A percentile compares a stretch with the other conserved stretches of the same genome.
Conservation (phyloP, 2,888 invertebrate species). For the Empis stercorea region DNA sequence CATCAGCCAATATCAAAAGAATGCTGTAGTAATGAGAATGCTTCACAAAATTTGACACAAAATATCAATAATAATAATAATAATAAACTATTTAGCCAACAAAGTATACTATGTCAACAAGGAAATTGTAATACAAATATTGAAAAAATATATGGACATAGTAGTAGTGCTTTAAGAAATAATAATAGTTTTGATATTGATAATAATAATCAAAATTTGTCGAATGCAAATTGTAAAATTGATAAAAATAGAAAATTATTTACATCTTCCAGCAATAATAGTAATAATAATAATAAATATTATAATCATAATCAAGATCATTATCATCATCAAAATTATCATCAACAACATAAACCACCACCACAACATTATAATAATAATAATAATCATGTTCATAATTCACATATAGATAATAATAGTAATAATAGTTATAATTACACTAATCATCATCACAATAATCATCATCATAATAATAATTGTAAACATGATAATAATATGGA, state of each 20-base stretch:
- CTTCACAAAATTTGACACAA: neutral
- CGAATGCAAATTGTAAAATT: neutral
- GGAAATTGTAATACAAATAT: neutral
- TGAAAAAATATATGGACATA: neutral
- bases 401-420: neutral
- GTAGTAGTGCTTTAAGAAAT: neutral
- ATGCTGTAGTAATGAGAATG: neutral
- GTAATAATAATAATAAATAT: neutral
- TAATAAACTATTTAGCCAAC: neutral
- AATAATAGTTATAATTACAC: neutral
- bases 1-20: constrained; percentile 3
- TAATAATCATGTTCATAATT: neutral
- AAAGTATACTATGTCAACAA: neutral
- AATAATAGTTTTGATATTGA: neutral
- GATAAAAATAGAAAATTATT: neutral
- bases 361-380: too few species aligned
- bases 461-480: constrained; percentile 17
- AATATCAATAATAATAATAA: neutral
- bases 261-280: neutral
- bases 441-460: constrained; percentile 7
- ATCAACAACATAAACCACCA: too few species aligned
- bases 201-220: neutral
- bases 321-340: too few species aligned
- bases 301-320: neutral
- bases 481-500: constrained; percentile 10